Conservation (phyloP, 2,113 vertebrate species). For the Uria aalge region DNA sequence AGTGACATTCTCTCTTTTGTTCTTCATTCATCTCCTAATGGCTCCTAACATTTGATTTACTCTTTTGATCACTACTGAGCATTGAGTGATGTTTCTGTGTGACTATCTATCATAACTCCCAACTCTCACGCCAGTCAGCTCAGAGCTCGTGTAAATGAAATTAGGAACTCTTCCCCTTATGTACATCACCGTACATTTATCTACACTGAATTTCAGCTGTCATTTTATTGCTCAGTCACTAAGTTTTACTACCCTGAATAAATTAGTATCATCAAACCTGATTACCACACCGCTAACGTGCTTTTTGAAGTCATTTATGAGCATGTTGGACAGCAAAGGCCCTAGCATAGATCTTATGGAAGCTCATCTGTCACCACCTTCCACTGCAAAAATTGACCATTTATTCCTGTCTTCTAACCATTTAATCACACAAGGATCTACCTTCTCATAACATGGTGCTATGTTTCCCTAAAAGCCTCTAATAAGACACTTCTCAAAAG, state of each 20-base stretch:
- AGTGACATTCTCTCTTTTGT: not conserved
- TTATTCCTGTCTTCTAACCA: not conserved
- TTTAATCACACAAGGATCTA: not conserved
- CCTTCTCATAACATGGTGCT: not conserved
- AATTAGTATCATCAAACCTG: slow-evolving; percentile 10
- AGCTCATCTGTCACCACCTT: not conserved
- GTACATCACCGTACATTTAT: not conserved
- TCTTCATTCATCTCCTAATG: not conserved
- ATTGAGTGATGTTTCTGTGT: not conserved
- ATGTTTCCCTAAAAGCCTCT: not conserved
- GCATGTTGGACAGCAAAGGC: not conserved
- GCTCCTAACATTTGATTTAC: not conserved
- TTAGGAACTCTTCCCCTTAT: not conserved
- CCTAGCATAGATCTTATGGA: not conserved
- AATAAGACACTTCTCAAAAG: not conserved
- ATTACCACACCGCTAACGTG: not conserved
- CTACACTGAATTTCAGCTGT: not conserved
- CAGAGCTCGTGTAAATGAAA: not conserved
- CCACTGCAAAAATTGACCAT: not conserved
- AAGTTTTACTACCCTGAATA: slow-evolving; percentile 31
- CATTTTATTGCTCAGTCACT: slow-evolving; percentile 44
- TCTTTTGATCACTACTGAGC: not conserved
- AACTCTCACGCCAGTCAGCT: not conserved
- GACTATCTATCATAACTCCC: not conserved
- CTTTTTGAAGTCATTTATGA: not conserved